Conservation (phyloP, 2,888 invertebrate species). For the Lepeophtheirus nordmannii region DNA sequence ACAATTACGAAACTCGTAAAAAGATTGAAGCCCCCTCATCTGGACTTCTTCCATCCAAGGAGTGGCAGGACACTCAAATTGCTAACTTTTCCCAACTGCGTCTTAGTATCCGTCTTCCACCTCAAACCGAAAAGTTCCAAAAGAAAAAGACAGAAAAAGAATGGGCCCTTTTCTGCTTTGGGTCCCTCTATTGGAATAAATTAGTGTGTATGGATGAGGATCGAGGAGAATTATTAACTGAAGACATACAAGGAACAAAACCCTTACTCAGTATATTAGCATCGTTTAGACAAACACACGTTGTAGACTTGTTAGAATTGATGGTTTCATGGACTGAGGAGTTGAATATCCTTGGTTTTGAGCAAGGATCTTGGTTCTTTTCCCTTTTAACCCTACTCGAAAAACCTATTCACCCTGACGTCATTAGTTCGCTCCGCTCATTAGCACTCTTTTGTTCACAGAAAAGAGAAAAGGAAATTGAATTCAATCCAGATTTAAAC, state of each 20-base stretch:
- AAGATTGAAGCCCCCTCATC: background rate
- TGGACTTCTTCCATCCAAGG: constrained; percentile 30
- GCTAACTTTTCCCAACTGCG: constrained; percentile 50
- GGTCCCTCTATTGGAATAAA: constrained; percentile 28
- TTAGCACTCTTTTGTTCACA: constrained; percentile 48
- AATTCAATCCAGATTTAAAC: constrained; percentile 41
- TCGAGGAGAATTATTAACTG: constrained; percentile 11
- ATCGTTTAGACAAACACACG: constrained; percentile 36
- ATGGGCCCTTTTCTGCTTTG: constrained; percentile 34
- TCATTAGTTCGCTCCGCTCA: constrained; percentile 46
- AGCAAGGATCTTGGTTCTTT: constrained; percentile 52
- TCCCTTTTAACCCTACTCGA: constrained; percentile 47
- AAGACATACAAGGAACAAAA: constrained; percentile 30
- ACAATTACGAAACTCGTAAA: background rate
- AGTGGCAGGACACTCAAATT: constrained; percentile 54
- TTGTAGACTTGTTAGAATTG: constrained; percentile 9
- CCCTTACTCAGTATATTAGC: constrained; percentile 36
- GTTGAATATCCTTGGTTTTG: constrained; percentile 33
- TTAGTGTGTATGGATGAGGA: constrained; percentile 23
- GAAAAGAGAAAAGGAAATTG: constrained; percentile 37
- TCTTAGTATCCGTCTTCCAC: constrained; percentile 36
- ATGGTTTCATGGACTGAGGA: constrained; percentile 19
- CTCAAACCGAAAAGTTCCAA: constrained; percentile 27
- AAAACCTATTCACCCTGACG: constrained; percentile 49
- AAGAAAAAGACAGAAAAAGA: constrained; percentile 16